Conservation (phyloP, 2,113 vertebrate species). For the Fregetta grallaria region DNA sequence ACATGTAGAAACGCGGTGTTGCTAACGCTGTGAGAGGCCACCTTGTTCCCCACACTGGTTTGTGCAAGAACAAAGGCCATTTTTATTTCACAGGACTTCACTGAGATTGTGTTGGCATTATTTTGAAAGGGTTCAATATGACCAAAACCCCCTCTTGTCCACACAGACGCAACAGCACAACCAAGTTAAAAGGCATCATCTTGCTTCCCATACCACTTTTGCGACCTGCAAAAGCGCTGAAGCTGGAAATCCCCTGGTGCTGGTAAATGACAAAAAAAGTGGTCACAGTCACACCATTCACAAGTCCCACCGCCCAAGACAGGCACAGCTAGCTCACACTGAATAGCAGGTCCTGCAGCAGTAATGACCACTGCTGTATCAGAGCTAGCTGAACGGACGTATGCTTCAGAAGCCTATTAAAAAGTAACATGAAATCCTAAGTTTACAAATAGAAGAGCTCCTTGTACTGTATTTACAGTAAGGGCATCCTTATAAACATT, state of each 20-base stretch:
- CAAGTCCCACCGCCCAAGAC: background rate
- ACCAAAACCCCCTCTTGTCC: background rate
- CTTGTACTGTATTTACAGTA: background rate
- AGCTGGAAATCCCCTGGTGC: background rate
- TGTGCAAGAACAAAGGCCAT: background rate
- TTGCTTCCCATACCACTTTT: background rate
- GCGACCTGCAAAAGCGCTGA: background rate
- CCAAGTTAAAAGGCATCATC: background rate
- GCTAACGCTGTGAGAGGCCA: background rate
- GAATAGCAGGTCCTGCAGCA: background rate
- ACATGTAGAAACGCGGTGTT: background rate
- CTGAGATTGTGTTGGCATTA: background rate
- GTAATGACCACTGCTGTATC: background rate
- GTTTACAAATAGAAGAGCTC: background rate
- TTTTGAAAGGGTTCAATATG: background rate
- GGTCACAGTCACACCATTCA: background rate
- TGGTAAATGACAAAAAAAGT: background rate
- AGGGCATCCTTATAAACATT: background rate
- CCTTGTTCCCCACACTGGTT: background rate
- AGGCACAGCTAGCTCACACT: background rate
- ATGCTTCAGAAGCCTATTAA: background rate
- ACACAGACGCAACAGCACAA: fast-evolving
- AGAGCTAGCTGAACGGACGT: background rate
- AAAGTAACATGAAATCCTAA: background rate
- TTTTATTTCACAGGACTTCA: background rate